Percentiles rank a stretch among this genome's conserved stretches.
Evolutionary conservation across 2,113 vertebrate species (phyloP).

Genomic region (Axis porcinus): DNA sequence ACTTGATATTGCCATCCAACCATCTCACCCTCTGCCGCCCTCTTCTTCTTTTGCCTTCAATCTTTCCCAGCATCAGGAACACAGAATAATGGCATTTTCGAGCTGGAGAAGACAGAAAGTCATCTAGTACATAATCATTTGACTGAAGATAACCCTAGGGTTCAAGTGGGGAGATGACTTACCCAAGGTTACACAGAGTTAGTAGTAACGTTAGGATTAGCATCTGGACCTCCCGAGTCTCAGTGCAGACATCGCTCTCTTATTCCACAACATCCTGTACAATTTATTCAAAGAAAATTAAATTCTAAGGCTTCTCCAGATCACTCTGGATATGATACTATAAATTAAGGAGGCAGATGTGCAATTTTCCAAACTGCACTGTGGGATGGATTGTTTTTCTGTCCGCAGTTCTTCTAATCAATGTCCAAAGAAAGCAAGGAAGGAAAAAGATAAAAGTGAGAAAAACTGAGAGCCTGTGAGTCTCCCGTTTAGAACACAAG

Average conservation of each 20-base stretch:
- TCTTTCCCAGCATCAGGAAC: neutral
- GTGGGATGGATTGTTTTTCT: neutral
- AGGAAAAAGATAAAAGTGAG: neutral
- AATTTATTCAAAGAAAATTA: neutral
- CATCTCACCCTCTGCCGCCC: neutral
- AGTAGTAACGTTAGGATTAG: neutral
- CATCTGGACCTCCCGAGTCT: neutral
- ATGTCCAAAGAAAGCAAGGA: neutral
- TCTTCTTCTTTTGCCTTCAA: neutral
- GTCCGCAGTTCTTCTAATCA: neutral
- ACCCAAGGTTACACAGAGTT: neutral
- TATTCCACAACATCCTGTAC: neutral
- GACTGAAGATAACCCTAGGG: neutral
- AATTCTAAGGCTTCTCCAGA: neutral
- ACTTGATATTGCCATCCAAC: neutral
- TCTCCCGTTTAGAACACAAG: neutral
- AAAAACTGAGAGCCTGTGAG: neutral
- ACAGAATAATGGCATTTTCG: neutral
- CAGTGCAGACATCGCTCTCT: neutral
- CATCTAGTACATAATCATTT: neutral
- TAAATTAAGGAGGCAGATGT: neutral
- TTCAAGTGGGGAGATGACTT: neutral
- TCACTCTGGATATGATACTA: neutral
- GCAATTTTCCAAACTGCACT: neutral
- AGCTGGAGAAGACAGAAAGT: neutral